Base-by-base conservation (phyloP, 1,140 invertebrate genomes). In the Heliconius congener region DNA sequence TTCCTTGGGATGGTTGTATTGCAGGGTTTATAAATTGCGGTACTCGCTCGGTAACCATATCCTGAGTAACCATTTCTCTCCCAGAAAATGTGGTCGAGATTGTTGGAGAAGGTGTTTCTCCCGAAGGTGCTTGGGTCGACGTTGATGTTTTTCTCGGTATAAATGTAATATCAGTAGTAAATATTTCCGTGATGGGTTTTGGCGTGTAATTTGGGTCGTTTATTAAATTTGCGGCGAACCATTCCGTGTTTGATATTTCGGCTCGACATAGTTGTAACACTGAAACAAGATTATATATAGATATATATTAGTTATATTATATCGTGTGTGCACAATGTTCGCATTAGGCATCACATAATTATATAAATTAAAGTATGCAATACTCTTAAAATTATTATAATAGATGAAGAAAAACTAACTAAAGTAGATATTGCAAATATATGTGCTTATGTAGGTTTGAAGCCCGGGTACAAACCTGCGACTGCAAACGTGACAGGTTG, bases 221-320 rank as follows among this genome's bases (percentile, higher is more conserved):
- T 82, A 93, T 90, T 1, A 91, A 84, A 81, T 94, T 93, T 19
- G 91, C 93, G 13, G 90, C 86, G 78, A 90, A 94, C 93, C 93
- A 94, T 81, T 89, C 87, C 70, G 87, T 83, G 71, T 88, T 83
- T n/a, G 84, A 81, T 86, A 89, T 90, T 85, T 93, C 87, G 66
- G 90, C 90, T 90, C 87, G 84, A 83, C 91, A 91, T 88, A 91
- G 85, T 91, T 93, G 91, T 88, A 93, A 90, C 86, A 94, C 93
- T 94, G 91, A 16, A 92, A 82, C 50, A 80, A 82, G 1, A 30
- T 30, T 27, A 27, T 13, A 37, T 37, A 37, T 37, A 37, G 34
- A 37, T 37, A 37, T 37, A 11, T 30, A 66, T 66, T 8, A 52
- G 50, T 6, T 18, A 52, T 52, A 52, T 52, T 18, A 52, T 18